Evolutionary conservation across 2,113 vertebrate species (phyloP).

Genomic region (Cyprinus carpio): DNA sequence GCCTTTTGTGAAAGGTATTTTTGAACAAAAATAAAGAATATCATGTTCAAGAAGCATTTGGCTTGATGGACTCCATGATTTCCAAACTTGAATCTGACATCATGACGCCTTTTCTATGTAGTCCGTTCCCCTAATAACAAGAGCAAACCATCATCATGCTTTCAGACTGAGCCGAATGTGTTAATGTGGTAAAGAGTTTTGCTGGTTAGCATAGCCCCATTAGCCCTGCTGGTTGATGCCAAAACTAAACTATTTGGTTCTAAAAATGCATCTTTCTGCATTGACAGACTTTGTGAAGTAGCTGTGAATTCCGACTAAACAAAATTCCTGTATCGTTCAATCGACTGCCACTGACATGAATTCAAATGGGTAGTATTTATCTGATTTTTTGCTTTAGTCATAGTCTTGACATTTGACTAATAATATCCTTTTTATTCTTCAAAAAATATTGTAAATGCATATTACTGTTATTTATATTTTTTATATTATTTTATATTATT

Average conservation of each 20-base stretch:
- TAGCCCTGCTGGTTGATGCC: neutral
- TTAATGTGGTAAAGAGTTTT: neutral
- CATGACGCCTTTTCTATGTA: neutral
- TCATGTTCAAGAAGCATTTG: neutral
- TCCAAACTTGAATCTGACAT: neutral
- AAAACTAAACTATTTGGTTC: neutral
- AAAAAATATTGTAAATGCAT: neutral
- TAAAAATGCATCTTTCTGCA: neutral
- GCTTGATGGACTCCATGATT: neutral
- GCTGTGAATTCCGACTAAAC: neutral
- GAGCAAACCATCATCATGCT: neutral
- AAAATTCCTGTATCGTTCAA: neutral
- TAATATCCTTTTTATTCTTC: neutral
- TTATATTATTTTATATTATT: neutral
- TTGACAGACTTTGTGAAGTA: neutral
- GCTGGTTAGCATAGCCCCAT: neutral
- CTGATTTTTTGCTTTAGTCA: neutral
- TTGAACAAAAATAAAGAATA: neutral
- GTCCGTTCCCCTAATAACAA: neutral
- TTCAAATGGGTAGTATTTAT: neutral
- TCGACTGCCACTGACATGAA: neutral
- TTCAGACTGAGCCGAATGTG: slow-evolving; percentile 37
- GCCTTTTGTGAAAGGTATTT: neutral
- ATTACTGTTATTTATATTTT: neutral
- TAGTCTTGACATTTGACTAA: neutral